These are phyloP conservation scores for Littorina saxatilis DNA, from an alignment of 1,140 invertebrate species.

Conservation along the genomic window DNA sequence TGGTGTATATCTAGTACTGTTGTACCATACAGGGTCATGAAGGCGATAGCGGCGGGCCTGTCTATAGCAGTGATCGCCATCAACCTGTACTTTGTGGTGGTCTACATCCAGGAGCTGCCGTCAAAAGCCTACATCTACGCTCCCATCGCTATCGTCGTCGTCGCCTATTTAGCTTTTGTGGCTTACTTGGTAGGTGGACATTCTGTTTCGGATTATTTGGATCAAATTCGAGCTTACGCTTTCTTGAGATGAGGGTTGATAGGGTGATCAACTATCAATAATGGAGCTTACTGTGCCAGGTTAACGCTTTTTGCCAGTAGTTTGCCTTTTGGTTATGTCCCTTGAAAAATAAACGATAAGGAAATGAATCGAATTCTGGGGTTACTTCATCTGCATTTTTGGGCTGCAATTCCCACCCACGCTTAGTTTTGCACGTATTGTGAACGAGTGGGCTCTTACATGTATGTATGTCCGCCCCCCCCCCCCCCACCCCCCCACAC, in stretches of 20 bases:
- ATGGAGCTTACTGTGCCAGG: not conserved
- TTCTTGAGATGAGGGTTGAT: not conserved
- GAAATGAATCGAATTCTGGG: too few species aligned
- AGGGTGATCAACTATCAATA: not conserved
- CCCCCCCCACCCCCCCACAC: too few species aligned
- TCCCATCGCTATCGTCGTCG: not conserved
- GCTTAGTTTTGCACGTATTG: too few species aligned
- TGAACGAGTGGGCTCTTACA: too few species aligned
- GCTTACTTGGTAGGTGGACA: not conserved
- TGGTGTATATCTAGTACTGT: too few species aligned
- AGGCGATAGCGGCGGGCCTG: constrained; percentile 78
- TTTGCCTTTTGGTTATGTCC: not conserved
- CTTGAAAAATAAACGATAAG: too few species aligned
- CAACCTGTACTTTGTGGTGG: constrained; percentile 88
- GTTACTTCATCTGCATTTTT: too few species aligned
- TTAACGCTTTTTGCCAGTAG: not conserved
- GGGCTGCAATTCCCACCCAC: too few species aligned
- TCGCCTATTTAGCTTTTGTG: not conserved
- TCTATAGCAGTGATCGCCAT: constrained; percentile 76
- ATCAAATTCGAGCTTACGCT: too few species aligned
- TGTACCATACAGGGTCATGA: constrained; percentile 70
- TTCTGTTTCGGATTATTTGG: too few species aligned
- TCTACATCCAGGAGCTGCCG: constrained; percentile 77
- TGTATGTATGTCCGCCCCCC: too few species aligned
- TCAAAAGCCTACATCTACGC: constrained; percentile 1